These are phyloP conservation scores for Columba livia DNA, from an alignment of 2,113 vertebrate genomes.

Conservation along the genomic window DNA sequence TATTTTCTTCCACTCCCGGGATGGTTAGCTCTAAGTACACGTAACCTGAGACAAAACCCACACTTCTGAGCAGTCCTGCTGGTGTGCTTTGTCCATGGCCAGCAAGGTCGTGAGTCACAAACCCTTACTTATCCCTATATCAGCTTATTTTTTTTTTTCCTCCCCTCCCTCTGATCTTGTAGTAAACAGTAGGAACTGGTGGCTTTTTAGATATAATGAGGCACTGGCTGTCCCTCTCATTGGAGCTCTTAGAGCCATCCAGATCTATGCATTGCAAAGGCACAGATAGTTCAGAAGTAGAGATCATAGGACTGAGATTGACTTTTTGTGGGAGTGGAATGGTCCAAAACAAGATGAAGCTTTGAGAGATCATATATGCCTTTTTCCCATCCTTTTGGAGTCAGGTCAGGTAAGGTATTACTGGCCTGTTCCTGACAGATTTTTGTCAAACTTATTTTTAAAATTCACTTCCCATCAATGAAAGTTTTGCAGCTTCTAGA, in stretches of 20 bases:
- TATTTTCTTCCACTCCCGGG: not conserved
- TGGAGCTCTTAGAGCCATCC: not conserved
- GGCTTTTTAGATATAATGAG: not conserved
- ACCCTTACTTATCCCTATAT: not conserved
- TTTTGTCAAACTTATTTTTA: not conserved
- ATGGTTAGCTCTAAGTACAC: not conserved
- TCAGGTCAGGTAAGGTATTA: not conserved
- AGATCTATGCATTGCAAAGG: fast-evolving
- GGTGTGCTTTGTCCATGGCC: not conserved
- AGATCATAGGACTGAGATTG: not conserved
- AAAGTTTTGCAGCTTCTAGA: not conserved
- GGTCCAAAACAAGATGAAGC: not conserved
- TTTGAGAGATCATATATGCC: not conserved
- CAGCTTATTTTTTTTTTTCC: not conserved
- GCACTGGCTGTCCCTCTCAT: not conserved
- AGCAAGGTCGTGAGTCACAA: not conserved
- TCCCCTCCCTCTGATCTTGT: not conserved
- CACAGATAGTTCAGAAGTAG: not conserved
- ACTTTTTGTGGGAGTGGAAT: not conserved
- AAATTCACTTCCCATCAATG: not conserved
- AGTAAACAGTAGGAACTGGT: not conserved
- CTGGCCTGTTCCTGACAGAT: not conserved
- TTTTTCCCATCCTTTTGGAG: not conserved
- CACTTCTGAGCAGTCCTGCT: not conserved
- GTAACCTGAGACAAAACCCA: not conserved